Base-by-base conservation (phyloP, 2,797 vertebrate species). In the Columba guinea region DNA sequence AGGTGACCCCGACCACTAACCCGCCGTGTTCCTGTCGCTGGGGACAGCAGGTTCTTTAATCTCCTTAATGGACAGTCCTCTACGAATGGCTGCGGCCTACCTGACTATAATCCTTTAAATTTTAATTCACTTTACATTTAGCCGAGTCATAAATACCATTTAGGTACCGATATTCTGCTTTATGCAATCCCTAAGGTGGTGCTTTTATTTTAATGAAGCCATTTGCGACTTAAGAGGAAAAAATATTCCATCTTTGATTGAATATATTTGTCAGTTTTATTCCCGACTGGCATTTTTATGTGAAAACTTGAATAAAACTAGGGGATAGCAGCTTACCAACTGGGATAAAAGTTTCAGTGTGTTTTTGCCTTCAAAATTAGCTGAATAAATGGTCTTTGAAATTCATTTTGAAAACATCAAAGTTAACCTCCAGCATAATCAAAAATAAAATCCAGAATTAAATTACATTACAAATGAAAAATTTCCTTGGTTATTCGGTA, bases 91-190 rank as follows among this genome's bases (percentile, higher is more conserved):
- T 98, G 98, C 97, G 98, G 98, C 98, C 98, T 99, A 99, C 99
- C 99, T 99, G 99, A 98, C 98, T 99, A 97, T 96, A 98, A 98
- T 98, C 98, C 98, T 99, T 99, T 99, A 99, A 99, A 99, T 98
- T 99, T 99, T 99, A 99, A 99, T 99, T 99, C 98, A 99, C 98
- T 99, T 98, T 99, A 99, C 99, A 99, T 99, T 99, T 99, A 99
- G 98, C 97, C 93, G 48, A 98, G 98, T 99, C 99, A 99, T 99
- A 99, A 99, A 99, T 99, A 99, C 98, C 98, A 98, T 99, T 99
- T 99, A 99, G 98, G 98, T 98, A 98, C 98, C 98, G 97, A 98
- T 98, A 97, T 98, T 99, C 97, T 98, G 98, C 98, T 99, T 98
- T 98, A 98, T 98, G 98, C 96, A 98, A 98, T 99, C 99, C 99